Evolutionary conservation across 1,140 invertebrate species (phyloP).

Genomic region (Ceratitis capitata): DNA sequence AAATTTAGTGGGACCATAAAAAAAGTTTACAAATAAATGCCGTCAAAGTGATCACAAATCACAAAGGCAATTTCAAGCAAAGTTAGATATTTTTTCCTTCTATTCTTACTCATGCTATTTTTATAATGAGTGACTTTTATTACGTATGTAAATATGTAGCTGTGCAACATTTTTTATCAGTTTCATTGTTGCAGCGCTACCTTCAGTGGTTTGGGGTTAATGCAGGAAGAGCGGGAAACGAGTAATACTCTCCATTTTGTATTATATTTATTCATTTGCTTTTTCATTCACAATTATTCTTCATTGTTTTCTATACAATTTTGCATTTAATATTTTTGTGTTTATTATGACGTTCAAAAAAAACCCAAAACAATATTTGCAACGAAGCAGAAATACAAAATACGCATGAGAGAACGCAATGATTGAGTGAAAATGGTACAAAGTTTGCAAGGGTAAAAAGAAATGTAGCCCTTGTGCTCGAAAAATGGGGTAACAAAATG

Average conservation of each 20-base stretch:
- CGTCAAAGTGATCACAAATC: not conserved
- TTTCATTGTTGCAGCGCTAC: not conserved
- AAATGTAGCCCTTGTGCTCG: not conserved
- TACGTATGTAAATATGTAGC: not conserved
- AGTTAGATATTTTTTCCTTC: not conserved
- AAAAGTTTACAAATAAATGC: no score
- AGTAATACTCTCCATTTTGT: not conserved
- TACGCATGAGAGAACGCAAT: not conserved
- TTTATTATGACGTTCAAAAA: not conserved
- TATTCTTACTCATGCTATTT: no score
- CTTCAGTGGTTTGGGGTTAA: not conserved
- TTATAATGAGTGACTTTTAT: not conserved
- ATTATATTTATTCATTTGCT: not conserved
- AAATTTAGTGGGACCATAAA: no score
- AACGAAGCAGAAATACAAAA: not conserved
- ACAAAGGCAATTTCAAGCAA: not conserved
- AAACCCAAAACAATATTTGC: not conserved
- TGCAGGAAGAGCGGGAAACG: no score
- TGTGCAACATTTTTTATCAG: not conserved
- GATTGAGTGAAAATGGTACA: not conserved
- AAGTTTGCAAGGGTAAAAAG: not conserved
- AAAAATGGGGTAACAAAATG: not conserved
- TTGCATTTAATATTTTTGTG: not conserved
- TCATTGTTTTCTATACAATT: not conserved
- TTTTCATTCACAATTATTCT: not conserved